Base-by-base conservation (phyloP, 2,888 invertebrate genomes). In the Eudasyphora cyanicolor region DNA sequence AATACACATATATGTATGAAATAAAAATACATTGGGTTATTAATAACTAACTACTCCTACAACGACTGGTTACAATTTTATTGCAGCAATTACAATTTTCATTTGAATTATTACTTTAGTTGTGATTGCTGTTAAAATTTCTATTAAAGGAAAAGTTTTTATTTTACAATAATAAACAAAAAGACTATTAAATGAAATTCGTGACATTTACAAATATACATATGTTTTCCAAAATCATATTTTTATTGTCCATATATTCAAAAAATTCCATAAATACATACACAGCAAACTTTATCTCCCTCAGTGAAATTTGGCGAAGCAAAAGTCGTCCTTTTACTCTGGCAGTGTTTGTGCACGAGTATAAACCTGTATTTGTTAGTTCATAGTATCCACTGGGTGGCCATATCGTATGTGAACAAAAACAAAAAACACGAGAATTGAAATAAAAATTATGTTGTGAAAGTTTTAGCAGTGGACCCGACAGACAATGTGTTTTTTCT, bases 41-140 rank as follows among this genome's bases (percentile, higher is more conserved):
- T n/a, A n/a, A n/a, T n/a, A n/a, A n/a, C n/a, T n/a, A n/a, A 54
- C 17, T 54, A 21, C 24, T 54, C n/a, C 54, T n/a, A 19, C 27
- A 60, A 60, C 8, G 19, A 1, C 85, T 84, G 80, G 86, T 82
- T 80, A 71, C 87, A 86, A 57, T 84, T 76, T 82, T 69, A 73
- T 84, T 83, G 86, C 80, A 85, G 82, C 49, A 74, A 54, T 51
- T 69, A 19, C 17, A 62, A 62, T 17, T 62, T 62, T 17, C n/a
- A 70, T 75, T 12, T 49, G 29, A 62, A 73, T 81, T 49, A 38
- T 69, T 38, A 67, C 6, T 21, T 75, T 71, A 73, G 64, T 79
- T 82, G 64, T 73, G 64, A 67, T 79, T 79, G 32, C 32, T 42
- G 70, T 14, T 70, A 19, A 62, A 78, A 8, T 79, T 75, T 54